Conservation (phyloP, 2,888 invertebrate genomes). For the Drosophila merina region DNA sequence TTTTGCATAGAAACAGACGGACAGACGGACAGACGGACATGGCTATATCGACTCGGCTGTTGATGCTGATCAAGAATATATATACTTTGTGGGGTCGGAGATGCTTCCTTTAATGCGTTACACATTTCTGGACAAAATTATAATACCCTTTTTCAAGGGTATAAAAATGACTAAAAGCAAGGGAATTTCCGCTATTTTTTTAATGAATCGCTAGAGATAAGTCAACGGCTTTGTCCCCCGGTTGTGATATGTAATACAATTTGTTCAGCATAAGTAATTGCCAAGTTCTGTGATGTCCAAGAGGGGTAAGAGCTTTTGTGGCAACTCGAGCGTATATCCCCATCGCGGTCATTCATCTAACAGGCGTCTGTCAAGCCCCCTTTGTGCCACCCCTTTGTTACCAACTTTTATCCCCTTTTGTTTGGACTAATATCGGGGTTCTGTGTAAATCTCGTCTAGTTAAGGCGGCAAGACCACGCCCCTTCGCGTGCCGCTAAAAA, state of each 20-base stretch:
- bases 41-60: no score
- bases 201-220: conserved; percentile 30
- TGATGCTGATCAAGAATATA: no score
- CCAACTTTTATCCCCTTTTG: conserved; percentile 11
- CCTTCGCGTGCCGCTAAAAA: conserved; percentile 54
- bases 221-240: conserved; percentile 5
- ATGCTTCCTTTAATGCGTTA: no score
- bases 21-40: no score
- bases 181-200: conserved; percentile 19
- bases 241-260: conserved; percentile 38
- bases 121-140: no score
- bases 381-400: background rate
- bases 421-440: conserved; percentile 17
- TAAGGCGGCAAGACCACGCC: background rate
- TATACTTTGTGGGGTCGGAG: no score
- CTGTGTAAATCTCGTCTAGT: conserved; percentile 56
- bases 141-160: no score
- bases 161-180: conserved; percentile 12
- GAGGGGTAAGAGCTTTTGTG: conserved; percentile 7
- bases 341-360: conserved; percentile 36
- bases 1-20: no score
- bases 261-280: conserved; percentile 46
- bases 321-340: conserved; percentile 40
- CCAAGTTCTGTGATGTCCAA: conserved; percentile 12
- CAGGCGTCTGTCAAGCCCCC: conserved; percentile 7